These are phyloP conservation scores for Ictidomys tridecemlineatus DNA, from an alignment of 2,113 vertebrate species.

Conservation along the genomic window DNA sequence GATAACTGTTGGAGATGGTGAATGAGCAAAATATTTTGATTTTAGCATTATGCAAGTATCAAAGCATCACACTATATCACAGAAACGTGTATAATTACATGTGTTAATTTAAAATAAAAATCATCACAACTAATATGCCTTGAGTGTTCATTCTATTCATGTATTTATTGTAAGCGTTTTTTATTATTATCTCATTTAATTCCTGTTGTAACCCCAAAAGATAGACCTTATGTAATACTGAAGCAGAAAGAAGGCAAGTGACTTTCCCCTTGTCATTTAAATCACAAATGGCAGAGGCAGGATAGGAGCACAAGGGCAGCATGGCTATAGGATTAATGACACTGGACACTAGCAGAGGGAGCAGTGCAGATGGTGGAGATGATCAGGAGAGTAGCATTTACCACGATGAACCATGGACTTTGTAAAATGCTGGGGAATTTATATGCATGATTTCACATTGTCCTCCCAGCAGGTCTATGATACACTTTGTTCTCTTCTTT, in stretches of 20 bases:
- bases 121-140: neutral
- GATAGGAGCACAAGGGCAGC: neutral
- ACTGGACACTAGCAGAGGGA: no score
- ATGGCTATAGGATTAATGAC: neutral
- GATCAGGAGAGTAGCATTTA: neutral
- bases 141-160: neutral
- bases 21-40: neutral
- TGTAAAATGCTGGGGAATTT: neutral
- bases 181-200: neutral
- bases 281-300: neutral
- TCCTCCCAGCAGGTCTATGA: neutral
- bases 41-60: neutral
- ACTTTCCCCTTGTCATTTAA: neutral
- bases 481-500: neutral
- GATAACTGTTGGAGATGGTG: neutral
- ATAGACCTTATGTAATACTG: neutral
- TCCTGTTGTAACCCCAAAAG: neutral
- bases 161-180: neutral
- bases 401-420: neutral
- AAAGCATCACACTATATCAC: neutral
- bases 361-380: accelerated
- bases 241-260: neutral
- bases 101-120: neutral
- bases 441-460: neutral
- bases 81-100: neutral